Evolutionary conservation across 2,888 invertebrate genomes (phyloP), one percentile per base, ranked within the genome.

Genomic region (Leucophenga montana): DNA sequence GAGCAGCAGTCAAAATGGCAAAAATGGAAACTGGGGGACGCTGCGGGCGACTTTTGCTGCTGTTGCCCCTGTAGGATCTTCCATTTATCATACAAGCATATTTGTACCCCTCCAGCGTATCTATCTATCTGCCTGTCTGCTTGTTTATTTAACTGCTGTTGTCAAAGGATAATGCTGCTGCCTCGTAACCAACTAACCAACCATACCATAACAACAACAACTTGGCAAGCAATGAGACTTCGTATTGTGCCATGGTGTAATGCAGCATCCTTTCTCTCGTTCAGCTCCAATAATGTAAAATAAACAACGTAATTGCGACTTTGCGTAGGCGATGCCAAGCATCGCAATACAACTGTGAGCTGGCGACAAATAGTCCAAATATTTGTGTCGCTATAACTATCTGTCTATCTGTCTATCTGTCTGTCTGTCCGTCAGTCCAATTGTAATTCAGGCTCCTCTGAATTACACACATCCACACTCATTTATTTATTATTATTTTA

Each of bases 281-380:
- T n/a, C 33, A 33, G 31, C 14, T 31, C 44, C 62, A 64, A 64
- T 64, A 39, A 79, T 81, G 72, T 72, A 79, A 78, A 83, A 82
- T 82, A 83, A 82, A 85, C 85, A 82, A 75, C 84, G 80, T 82
- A 82, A 82, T 82, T 84, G 82, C 82, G 73, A 82, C 80, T 74
- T 82, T 85, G 85, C 77, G 82, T 83, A 80, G 82, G 84, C 85
- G 82, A 78, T 78, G 77, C 8, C 77, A 76, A 73, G 14, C 46
- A 64, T 13, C 5, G 5, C 20, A 5, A 64, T 39, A 39, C 27
- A 27, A 27, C 27, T 62, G 18, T 11, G 59, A 33, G 73, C 70
- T 77, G 80, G 84, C 84, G 84, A 80, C 80, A 80, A 80, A 80
- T 80, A 82, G 75, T 82, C 81, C 73, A 76, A 79, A 73, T 73